Base-by-base conservation (phyloP, 2,797 vertebrate genomes). In the Chiroxiphia lanceolata region DNA sequence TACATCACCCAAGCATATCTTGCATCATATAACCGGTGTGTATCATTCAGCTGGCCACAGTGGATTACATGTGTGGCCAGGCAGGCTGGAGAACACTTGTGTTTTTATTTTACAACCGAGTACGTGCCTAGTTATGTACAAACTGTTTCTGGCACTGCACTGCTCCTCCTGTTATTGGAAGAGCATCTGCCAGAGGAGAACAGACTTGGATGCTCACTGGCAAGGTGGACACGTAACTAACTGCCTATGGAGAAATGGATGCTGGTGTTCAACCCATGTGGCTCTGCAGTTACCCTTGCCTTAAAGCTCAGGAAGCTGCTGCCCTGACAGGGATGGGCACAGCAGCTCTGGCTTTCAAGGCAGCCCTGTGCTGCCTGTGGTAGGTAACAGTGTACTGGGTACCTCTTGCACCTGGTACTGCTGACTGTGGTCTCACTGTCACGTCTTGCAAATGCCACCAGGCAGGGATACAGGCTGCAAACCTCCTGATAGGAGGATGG, bases 331-430 rank as follows among this genome's bases (percentile, higher is more conserved):
- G 22, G 29, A 25, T 23, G 40, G 29, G 17, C 9, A 13, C 22
- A 63, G 7, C 31, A 86, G 14, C 70, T 82, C 67, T 65, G 77
- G 31, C 60, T 57, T 79, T 67, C 36, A 33, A 23, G 51, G 36
- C 48, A 47, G 20, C 3, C 0, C n/a, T 10, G 3, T 65, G 44
- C 23, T 92, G 51, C 56, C 34, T 63, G 7, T 33, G 50, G 34
- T 44, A 34, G 29, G 6, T 25, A 22, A 40, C 53, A 38, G 3
- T 4, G 3, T 45, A 21, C 40, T 1, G 0, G 8, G 33, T 51
- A 10, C 31, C 34, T 65, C 19, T 77, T 40, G 19, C 0, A 3
- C 45, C 53, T 81, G 16, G 20, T 48, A 22, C 36, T 5, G 3
- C 48, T 50, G 45, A 26, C 54, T 29, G 3, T 8, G 3, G 16